Evolutionary conservation across 2,888 invertebrate genomes (phyloP).

Genomic region (Piscicola geometra): DNA sequence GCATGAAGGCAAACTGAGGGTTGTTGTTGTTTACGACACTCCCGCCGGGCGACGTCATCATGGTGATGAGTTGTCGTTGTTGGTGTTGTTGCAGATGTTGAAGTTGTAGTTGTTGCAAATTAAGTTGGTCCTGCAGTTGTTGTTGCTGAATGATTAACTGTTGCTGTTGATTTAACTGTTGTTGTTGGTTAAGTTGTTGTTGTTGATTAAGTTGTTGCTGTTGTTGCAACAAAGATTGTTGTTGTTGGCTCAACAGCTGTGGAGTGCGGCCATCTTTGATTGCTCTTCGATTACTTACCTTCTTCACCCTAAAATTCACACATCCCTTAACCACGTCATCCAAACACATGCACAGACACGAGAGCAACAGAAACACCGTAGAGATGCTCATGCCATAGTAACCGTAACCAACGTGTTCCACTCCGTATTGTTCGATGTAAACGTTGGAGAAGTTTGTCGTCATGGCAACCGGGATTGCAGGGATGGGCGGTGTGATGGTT

Average conservation of each 20-base stretch:
- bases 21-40: background rate
- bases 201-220: conserved; percentile 20
- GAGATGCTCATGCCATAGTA: conserved; percentile 22
- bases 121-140: background rate
- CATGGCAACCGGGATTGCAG: background rate
- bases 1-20: background rate
- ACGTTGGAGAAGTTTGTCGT: background rate
- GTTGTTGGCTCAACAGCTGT: conserved; percentile 6
- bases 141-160: conserved; percentile 16
- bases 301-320: conserved; percentile 25
- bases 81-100: conserved; percentile 8
- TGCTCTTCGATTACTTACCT: background rate
- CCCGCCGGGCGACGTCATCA: background rate
- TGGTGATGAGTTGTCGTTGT: background rate
- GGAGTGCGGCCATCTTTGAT: background rate
- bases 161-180: conserved; percentile 19
- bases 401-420: conserved; percentile 9
- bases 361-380: background rate
- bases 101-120: background rate
- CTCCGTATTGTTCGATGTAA: background rate
- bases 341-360: conserved; percentile 28
- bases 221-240: conserved; percentile 18
- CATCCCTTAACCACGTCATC: conserved; percentile 24
- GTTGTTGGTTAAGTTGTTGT: conserved; percentile 21
- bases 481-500: background rate